Percentiles rank a stretch among this genome's conserved stretches.
These are phyloP conservation scores for Montipora capricornis DNA, from an alignment of 64 coral and sea anemone species.

Conservation along the genomic window DNA sequence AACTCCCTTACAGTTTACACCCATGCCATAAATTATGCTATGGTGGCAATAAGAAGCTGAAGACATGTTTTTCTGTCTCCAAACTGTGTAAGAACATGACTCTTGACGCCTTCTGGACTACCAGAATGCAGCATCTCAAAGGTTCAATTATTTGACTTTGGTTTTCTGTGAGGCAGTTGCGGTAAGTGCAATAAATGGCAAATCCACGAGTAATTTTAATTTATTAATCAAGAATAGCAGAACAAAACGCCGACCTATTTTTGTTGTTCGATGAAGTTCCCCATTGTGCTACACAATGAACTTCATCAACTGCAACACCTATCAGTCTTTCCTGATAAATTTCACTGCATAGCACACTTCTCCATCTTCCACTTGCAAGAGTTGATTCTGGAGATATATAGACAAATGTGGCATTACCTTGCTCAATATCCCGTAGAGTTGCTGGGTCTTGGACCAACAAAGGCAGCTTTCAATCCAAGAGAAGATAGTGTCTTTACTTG, in stretches of 20 bases:
- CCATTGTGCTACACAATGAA: slow-evolving; percentile 57
- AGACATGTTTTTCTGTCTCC: not conserved
- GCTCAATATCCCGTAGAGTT: not conserved
- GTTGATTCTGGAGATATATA: slow-evolving; percentile 9
- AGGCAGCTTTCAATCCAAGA: slow-evolving; percentile 29
- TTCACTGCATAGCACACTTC: not conserved
- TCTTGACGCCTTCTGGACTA: not conserved
- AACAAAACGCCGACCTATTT: slow-evolving; percentile 8
- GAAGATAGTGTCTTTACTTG: not conserved
- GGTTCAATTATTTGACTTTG: slow-evolving; percentile 54
- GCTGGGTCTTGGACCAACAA: slow-evolving; percentile 11
- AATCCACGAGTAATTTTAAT: slow-evolving; percentile 11
- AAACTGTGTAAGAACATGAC: slow-evolving; percentile 2
- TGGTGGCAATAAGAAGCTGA: not conserved
- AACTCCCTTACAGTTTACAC: slow-evolving; percentile 13
- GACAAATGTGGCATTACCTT: slow-evolving; percentile 6
- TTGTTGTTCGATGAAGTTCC: slow-evolving; percentile 19
- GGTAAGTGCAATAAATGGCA: slow-evolving; percentile 32
- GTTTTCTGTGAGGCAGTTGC: slow-evolving; percentile 73
- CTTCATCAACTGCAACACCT: slow-evolving; percentile 3
- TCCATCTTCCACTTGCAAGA: slow-evolving; percentile 33
- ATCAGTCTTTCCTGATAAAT: slow-evolving; percentile 26
- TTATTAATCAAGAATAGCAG: slow-evolving; percentile 45
- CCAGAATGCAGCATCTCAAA: not conserved
- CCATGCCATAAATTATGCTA: not conserved